These are phyloP conservation scores for Dynastes tityus DNA, from an alignment of 2,888 invertebrate species.

Conservation along the genomic window DNA sequence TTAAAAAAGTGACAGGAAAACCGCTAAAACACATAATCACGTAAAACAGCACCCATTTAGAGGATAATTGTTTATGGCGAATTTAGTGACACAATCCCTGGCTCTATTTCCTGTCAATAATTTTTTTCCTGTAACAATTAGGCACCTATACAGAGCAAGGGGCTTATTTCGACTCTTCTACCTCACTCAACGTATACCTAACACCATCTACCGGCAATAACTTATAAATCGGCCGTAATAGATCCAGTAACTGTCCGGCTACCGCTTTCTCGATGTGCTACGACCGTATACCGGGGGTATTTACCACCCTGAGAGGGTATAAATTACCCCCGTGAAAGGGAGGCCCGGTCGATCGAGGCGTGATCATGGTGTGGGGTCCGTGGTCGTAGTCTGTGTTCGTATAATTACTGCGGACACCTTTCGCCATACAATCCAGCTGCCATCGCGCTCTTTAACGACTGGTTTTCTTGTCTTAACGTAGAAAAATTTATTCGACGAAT, in stretches of 20 bases:
- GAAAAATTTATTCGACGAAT: slow-evolving; percentile 31
- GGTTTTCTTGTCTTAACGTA: slow-evolving; percentile 31
- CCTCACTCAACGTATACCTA: slow-evolving; percentile 1
- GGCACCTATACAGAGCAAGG: slow-evolving; percentile 26
- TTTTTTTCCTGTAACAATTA: slow-evolving; percentile 41
- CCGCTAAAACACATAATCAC: slow-evolving; percentile 30
- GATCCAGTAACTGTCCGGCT: slow-evolving; percentile 53
- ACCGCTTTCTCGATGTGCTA: neutral
- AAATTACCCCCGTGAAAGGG: slow-evolving; percentile 68
- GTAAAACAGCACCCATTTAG: slow-evolving; percentile 3
- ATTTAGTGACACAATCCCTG: slow-evolving; percentile 23
- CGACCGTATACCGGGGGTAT: slow-evolving; percentile 49
- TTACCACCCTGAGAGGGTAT: slow-evolving; percentile 61
- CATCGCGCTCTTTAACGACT: slow-evolving; percentile 60
- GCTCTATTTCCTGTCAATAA: slow-evolving; percentile 45
- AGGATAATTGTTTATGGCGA: slow-evolving; percentile 40
- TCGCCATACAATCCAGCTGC: slow-evolving; percentile 67
- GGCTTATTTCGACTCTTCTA: neutral
- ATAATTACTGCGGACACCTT: slow-evolving; percentile 70
- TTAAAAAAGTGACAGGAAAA: slow-evolving; percentile 4
- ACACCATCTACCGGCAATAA: slow-evolving; percentile 53
- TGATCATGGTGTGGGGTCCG: slow-evolving; percentile 70
- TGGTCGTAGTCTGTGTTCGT: slow-evolving; percentile 62
- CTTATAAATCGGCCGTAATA: slow-evolving; percentile 60
- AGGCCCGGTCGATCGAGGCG: slow-evolving; percentile 66